Base-by-base conservation (phyloP, 2,888 invertebrate species). In the Physocephala rufipes region DNA sequence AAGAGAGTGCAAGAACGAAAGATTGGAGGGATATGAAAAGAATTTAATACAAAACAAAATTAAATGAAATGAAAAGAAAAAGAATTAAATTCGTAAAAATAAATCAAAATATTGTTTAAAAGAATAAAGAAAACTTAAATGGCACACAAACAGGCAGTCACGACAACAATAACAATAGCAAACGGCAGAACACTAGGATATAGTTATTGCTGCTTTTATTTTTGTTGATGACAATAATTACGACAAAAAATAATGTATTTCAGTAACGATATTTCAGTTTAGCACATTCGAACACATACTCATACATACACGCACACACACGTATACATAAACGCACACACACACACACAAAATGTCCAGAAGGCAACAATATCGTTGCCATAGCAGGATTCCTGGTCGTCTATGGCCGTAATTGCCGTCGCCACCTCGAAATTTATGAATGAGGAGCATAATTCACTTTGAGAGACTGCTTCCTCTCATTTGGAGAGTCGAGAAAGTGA, bases 361-460 rank as follows among this genome's bases (percentile, higher is more conserved):
- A 36, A 36, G n/a, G n/a, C n/a, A n/a, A n/a, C n/a, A n/a, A n/a
- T n/a, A n/a, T n/a, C n/a, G n/a, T n/a, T n/a, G n/a, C n/a, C n/a
- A n/a, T n/a, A n/a, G n/a, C n/a, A n/a, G n/a, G n/a, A n/a, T n/a
- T 36, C 36, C 36, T 9, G 36, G 36, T 36, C 36, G 5, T 7
- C n/a, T n/a, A n/a, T n/a, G 4, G 36, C 36, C 36, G 36, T 36
- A 7, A 9, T 4, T 36, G 36, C 9, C 4, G 9, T 36, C 36
- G 36, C 36, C 36, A 19, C 28, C 24, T 24, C 36, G 55, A 24
- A 24, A 26, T 47, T 67, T 58, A 67, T 67, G 67, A 67, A 67
- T 67, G 67, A 21, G 59, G 59, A 26, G 13, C 51, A 68, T 68
- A 68, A 68, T 51, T 68, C 68, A 68, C 62, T 49, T 51, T 62